A percentile compares a stretch with the other conserved stretches of the same genome.
phyloP scores from a whole-genome alignment of 2,113 vertebrate genomes.

The Chionis minor region DNA sequence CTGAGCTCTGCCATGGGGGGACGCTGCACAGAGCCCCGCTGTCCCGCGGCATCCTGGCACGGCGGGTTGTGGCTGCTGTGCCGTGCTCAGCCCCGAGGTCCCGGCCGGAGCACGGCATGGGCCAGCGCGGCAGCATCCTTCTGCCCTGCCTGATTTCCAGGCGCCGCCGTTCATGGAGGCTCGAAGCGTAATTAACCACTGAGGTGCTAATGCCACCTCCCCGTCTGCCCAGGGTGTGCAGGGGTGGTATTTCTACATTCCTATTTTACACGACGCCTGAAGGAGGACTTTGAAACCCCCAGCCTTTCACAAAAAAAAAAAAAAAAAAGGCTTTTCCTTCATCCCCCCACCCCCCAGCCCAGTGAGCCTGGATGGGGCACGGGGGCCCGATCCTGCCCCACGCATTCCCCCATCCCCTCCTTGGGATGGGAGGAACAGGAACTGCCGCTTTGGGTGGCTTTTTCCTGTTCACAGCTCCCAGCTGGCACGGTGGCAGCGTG shows the following conservation, averaged over 20 bases:
- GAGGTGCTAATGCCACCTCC: background rate
- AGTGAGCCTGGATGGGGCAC: background rate
- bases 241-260: background rate
- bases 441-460: background rate
- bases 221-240: background rate
- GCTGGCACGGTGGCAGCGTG: no score
- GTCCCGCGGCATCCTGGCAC: rapidly evolving
- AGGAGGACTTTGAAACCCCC: background rate
- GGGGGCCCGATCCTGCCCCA: background rate
- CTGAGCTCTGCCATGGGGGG: background rate
- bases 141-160: background rate
- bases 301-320: background rate
- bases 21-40: background rate
- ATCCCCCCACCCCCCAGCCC: background rate
- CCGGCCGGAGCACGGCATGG: background rate
- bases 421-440: background rate
- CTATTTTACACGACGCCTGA: background rate
- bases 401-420: no score
- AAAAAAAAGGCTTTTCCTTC: background rate
- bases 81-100: rapidly evolving
- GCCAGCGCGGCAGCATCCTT: background rate
- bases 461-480: background rate
- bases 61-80: background rate
- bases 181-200: background rate
- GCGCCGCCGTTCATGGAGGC: background rate